phyloP scores from a whole-genome alignment of 1,140 invertebrate genomes.

The Brachionus calyciflorus region DNA sequence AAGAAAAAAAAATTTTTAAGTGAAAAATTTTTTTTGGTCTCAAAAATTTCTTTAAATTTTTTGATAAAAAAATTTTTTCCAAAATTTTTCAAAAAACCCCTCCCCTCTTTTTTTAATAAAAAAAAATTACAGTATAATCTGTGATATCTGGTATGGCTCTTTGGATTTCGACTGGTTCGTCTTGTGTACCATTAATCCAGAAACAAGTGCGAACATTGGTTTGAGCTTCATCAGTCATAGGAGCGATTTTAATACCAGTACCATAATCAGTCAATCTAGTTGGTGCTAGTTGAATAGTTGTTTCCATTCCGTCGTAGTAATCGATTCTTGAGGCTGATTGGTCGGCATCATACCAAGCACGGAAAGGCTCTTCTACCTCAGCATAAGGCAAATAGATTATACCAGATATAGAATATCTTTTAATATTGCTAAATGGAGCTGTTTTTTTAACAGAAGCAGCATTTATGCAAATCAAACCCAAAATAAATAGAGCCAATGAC shows the following conservation, averaged over 20 bases:
- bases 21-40: no score
- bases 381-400: constrained; percentile 76
- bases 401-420: constrained; percentile 52
- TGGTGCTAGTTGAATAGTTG: constrained; percentile 6
- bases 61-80: no score
- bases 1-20: constrained; percentile 4
- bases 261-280: constrained; percentile 66
- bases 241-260: constrained; percentile 76
- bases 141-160: constrained; percentile 76
- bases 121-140: constrained; percentile 63
- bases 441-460: constrained; percentile 34
- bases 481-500: not conserved
- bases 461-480: not conserved
- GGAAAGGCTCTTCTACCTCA: constrained; percentile 78
- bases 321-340: constrained; percentile 79
- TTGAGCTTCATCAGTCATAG: constrained; percentile 67
- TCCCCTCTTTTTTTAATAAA: no score
- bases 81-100: no score
- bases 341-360: constrained; percentile 76
- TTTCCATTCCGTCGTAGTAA: constrained; percentile 76
- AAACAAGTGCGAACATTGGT: constrained; percentile 75
- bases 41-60: no score
- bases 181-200: constrained; percentile 73
- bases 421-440: constrained; percentile 36
- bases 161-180: constrained; percentile 69